Conservation (phyloP, 2,113 vertebrate genomes). For the Grantiella picta region DNA sequence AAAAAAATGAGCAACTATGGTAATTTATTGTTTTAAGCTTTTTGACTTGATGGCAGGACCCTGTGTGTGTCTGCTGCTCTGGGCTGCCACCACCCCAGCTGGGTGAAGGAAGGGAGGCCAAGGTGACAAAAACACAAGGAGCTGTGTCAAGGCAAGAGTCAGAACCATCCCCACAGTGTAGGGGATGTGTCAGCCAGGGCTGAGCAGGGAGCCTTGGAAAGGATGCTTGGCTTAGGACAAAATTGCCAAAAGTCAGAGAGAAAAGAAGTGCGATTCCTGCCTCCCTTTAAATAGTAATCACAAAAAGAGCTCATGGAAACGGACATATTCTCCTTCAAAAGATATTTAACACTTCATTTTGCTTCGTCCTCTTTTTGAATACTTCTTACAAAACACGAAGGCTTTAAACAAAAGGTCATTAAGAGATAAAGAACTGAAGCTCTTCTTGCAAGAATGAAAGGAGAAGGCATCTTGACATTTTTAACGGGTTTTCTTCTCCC, state of each 20-base stretch:
- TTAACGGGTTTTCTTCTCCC: background rate
- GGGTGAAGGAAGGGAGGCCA: background rate
- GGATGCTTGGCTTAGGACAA: background rate
- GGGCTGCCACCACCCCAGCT: background rate
- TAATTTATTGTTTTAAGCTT: background rate
- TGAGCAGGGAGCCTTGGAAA: background rate
- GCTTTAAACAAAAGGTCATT: conserved; percentile 63
- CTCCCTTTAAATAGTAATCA: background rate
- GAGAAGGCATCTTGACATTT: conserved; percentile 50
- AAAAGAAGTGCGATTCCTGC: background rate
- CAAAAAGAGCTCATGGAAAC: background rate
- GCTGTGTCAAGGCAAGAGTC: background rate
- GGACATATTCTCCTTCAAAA: background rate
- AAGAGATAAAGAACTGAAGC: conserved; percentile 44
- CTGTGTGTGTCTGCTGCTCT: background rate
- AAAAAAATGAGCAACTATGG: background rate
- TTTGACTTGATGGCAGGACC: background rate
- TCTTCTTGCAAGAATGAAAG: background rate
- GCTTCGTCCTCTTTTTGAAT: background rate
- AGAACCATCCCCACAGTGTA: accelerated
- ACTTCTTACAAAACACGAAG: conserved; percentile 14
- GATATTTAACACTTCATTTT: conserved; percentile 25
- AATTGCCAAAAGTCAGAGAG: background rate
- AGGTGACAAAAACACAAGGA: background rate
- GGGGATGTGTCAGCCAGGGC: background rate